Evolutionary conservation across 2,113 vertebrate species (phyloP), one percentile per base, ranked within the genome.

Genomic region (Pseudorasbora parva): DNA sequence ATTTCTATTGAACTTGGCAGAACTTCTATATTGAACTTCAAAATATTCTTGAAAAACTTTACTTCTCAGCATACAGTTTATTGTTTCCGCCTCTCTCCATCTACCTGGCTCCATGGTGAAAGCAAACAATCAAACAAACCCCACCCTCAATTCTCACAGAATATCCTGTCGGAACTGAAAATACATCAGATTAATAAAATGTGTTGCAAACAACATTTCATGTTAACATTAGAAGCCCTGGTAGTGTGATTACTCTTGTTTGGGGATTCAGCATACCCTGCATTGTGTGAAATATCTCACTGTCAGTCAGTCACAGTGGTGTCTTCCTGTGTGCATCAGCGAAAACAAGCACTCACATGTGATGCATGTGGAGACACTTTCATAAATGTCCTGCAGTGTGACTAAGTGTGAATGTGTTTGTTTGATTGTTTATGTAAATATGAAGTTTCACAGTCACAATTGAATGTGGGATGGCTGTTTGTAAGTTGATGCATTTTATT

Each of bases 351-450:
- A 69, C 64, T 71, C 72, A 73, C 57, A 78, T 43, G 59, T 71
- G 71, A 71, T 25, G 47, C 45, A 33, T 76, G 82, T 51, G 66
- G 69, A 60, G 23, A 59, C 43, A 66, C 25, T 76, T 64, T 60
- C 72, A 77, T 51, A 74, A 77, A 77, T 8, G 11, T 77, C 54
- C 74, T 77, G 51, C 54, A 57, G 74, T 23, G 74, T 74, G 47
- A 74, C 72, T 74, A 74, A 74, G 41, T 23, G 68, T 71, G 68
- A 15, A 47, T 51, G 6, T 51, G 19, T 41, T 57, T 77, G 30
- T 57, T 77, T 77, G 27, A 77, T 77, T 54, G 74, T 25, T 73
- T 73, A 73, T 49, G 71, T 59, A 77, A 77, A 77, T 41, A 59
- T 57, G 17, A 49, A 57, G 74, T 54, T 64, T 27, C 41, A 51